Base-by-base conservation (phyloP, 2,797 vertebrate genomes). In the Nothura maculosa region DNA sequence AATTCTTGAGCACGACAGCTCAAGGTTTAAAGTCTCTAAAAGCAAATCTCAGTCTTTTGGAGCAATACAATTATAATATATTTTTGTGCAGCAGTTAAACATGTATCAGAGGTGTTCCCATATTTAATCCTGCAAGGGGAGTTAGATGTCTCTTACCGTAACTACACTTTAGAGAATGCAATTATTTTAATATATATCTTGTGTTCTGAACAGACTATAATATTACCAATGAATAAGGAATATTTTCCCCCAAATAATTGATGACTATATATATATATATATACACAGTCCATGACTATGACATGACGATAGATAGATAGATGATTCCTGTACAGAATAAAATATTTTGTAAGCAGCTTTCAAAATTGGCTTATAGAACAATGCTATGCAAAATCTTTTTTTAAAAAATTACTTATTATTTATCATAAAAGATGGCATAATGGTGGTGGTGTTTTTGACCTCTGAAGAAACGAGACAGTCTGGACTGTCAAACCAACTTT, bases 51-150 rank as follows among this genome's bases (percentile, higher is more conserved):
- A 96, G 89, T 97, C 94, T 70, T 95, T 89, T 36, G 76, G 79
- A 83, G 54, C 80, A 69, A 90, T 96, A 95, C 96, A 97, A 97
- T 97, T 96, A 97, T 62, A 96, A 96, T 97, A 86, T 92, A 96
- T 92, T 97, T 96, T 96, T 95, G 81, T 87, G 79, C 76, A 95
- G 91, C 81, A 96, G 85, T 89, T 96, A 94, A 97, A 89, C 83
- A 93, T 34, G 91, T 85, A 83, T 87, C 76, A 93, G 61, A 84
- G 61, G 85, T 96, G 69, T 96, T 76, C 57, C 78, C 70, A 89
- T 88, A 78, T 52, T 81, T 94, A 88, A 89, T 87, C 55, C 57
- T 94, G 57, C 84, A 45, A 1, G 58, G 76, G 36, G 76, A 93
- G 30, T 91, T 72, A 80, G 66, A 84, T 85, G 36, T 80, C 4